Base-by-base conservation (phyloP, 1,140 invertebrate species). In the Stegodyphus mimosarum region DNA sequence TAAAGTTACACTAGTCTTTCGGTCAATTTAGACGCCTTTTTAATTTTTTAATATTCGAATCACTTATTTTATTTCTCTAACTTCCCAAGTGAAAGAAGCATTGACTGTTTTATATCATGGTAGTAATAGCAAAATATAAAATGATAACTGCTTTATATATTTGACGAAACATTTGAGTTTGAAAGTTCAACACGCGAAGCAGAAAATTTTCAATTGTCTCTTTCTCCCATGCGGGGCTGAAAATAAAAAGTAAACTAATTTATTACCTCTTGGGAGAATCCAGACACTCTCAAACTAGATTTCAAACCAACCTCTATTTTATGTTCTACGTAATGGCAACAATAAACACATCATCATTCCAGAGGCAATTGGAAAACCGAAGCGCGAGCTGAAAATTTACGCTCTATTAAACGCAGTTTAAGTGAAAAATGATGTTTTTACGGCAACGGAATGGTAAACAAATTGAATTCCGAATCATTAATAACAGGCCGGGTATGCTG, bases 351-450 rank as follows among this genome's bases (percentile, higher is more conserved):
- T 11, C 9, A 11, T 60, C 15, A 15, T 9, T 15, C 15, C 55
- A 9, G 15, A 60, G 55, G 9, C 15, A 11, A 15, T 60, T 33
- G 51, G 48, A 18, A 18, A 74, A 74, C 53, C 15, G 33, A 60
- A 18, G 4, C 2, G 7, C 73, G 33, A 79, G 52, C 48, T 49
- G 17, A 74, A 69, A 18, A 76, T 75, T 76, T 70, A 76, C 60
- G 18, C 17, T 75, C 63, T 48, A 84, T 84, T 69, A 75, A 50
- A 52, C 15, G 17, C 50, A 76, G 70, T 70, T 53, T n/a, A 13
- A 6, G 49, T 76, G 81, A 84, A 75, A 75, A 84, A 84, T 75
- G 81, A 69, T 84, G 72, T 76, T 76, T 84, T 75, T 84, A 84
- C 75, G 50, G 48, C 48, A 79, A 72, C 51, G 18, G 13, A 67